Conservation (phyloP, 92 coral and sea anemone species). For the Hydrozoanthus gracilis region DNA sequence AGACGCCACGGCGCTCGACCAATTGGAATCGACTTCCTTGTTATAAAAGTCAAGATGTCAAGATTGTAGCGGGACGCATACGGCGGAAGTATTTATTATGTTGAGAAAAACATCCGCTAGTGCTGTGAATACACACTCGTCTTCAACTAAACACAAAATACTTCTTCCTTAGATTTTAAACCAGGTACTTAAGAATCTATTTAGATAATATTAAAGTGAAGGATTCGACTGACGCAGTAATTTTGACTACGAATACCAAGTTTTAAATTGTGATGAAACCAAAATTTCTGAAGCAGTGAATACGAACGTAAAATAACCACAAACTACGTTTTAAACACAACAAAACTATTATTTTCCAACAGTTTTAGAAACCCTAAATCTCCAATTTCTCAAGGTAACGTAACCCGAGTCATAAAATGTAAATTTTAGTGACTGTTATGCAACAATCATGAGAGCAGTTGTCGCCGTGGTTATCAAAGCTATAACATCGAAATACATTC, state of each 20-base stretch:
- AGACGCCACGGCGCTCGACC: constrained; percentile 3
- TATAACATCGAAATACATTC: not conserved
- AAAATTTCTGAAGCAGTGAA: not conserved
- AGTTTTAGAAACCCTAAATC: not conserved
- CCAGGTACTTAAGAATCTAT: not conserved
- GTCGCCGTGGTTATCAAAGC: not conserved
- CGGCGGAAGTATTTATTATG: constrained; percentile 20
- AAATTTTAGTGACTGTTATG: not conserved
- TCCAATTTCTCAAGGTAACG: not conserved
- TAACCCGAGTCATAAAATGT: not conserved
- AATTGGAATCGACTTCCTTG: constrained; percentile 39
- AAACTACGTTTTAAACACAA: not conserved
- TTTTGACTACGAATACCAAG: not conserved
- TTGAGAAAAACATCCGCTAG: constrained; percentile 40
- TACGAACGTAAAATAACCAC: not conserved
- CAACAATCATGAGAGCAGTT: not conserved
- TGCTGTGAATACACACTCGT: constrained; percentile 3
- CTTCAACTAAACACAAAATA: constrained; percentile 1
- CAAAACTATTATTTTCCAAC: too few relatives aligned
- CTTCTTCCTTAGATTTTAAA: constrained; percentile 14
- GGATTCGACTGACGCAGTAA: too few relatives aligned
- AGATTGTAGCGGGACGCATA: not conserved
- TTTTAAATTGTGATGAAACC: not conserved
- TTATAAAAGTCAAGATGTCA: constrained; percentile 32
- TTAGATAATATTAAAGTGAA: not conserved